These are phyloP conservation scores for Kryptolebias ocellatus DNA, from an alignment of 2,797 vertebrate species.

Conservation along the genomic window DNA sequence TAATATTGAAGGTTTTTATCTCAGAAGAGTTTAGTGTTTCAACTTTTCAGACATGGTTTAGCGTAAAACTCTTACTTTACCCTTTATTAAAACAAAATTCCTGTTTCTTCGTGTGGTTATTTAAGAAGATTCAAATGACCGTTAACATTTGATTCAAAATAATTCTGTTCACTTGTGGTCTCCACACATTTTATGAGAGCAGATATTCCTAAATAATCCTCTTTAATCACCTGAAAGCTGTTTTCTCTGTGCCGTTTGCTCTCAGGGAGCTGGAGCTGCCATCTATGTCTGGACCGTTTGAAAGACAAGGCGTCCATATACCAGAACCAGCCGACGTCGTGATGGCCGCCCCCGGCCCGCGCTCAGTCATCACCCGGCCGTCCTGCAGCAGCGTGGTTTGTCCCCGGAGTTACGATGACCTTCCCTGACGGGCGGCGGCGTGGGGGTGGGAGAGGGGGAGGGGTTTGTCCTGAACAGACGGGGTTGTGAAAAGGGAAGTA, in stretches of 20 bases:
- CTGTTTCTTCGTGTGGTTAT: too few relatives aligned
- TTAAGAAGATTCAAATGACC: too few relatives aligned
- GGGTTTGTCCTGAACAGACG: conserved; percentile 31
- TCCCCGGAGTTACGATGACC: conserved; percentile 18
- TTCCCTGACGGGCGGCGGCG: conserved; percentile 23
- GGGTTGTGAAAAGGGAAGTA: conserved; percentile 59
- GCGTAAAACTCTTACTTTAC: too few relatives aligned
- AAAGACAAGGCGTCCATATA: conserved; percentile 98
- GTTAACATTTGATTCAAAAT: too few relatives aligned
- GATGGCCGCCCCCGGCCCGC: conserved; percentile 59
- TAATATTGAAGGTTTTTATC: too few relatives aligned
- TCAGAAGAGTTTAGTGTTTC: too few relatives aligned
- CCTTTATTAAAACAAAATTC: too few relatives aligned
- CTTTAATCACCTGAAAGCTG: neutral
- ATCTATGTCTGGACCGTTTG: conserved; percentile 92
- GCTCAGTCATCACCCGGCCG: conserved; percentile 36
- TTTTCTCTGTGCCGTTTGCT: conserved; percentile 13
- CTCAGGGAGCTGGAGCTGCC: conserved; percentile 96
- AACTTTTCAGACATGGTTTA: too few relatives aligned
- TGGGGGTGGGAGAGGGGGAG: conserved; percentile 32
- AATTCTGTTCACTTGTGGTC: too few relatives aligned
- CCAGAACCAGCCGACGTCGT: conserved; percentile 88
- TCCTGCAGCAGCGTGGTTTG: conserved; percentile 39
- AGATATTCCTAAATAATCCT: too few relatives aligned
- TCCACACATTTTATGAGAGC: too few relatives aligned